Evolutionary conservation across 2,888 invertebrate species (phyloP).

Genomic region (Rotaria magnacalcarata): DNA sequence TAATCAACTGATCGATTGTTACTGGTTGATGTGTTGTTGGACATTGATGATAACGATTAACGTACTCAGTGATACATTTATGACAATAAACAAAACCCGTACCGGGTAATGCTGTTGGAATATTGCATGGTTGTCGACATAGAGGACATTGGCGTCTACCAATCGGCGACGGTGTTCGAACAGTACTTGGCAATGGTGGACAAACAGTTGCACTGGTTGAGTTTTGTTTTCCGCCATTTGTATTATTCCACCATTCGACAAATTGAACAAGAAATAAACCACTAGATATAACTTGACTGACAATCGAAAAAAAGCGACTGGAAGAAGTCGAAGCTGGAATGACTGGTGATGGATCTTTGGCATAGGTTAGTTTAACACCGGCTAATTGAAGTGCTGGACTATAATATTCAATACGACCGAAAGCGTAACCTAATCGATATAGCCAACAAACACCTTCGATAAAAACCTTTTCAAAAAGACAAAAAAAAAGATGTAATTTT

Average conservation of each 20-base stretch:
- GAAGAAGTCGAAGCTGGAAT: too few relatives aligned
- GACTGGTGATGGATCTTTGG: background rate
- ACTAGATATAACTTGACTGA: conserved; percentile 25
- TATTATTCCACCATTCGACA: conserved; percentile 29
- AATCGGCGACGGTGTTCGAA: background rate
- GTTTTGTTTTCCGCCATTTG: background rate
- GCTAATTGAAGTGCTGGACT: conserved; percentile 28
- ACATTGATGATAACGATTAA: background rate
- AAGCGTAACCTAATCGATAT: conserved; percentile 14
- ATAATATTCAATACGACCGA: background rate
- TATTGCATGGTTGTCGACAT: background rate
- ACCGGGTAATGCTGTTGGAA: background rate
- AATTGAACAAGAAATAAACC: conserved; percentile 34
- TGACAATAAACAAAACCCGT: background rate
- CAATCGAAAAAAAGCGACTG: background rate
- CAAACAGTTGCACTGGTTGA: background rate
- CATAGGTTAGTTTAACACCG: background rate
- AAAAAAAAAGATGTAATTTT: too few relatives aligned
- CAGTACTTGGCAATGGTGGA: background rate
- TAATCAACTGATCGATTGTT: background rate
- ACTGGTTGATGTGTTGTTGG: background rate
- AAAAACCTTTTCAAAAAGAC: background rate
- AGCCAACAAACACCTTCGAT: conserved; percentile 21
- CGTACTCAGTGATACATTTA: conserved; percentile 2
- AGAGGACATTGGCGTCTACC: conserved; percentile 6